phyloP scores from a whole-genome alignment of 2,888 invertebrate genomes.

The Lordiphosa fenestrarum region DNA sequence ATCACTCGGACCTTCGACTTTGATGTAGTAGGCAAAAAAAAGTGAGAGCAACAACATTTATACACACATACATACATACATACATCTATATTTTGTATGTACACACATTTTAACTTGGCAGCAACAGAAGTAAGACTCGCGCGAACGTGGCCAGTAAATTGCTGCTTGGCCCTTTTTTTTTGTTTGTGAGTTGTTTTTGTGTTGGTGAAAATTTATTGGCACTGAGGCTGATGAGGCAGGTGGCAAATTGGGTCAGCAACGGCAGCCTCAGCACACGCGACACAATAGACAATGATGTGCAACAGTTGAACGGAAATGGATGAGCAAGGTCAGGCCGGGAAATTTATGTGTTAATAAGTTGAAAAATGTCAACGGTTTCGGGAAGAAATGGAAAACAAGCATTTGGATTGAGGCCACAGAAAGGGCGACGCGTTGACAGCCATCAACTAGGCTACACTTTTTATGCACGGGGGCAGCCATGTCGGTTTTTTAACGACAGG shows the following conservation, averaged over 20 bases:
- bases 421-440: conserved; percentile 64
- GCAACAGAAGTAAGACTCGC: conserved; percentile 10
- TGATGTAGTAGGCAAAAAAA: conserved; percentile 30
- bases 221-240: conserved; percentile 16
- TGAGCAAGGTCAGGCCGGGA: no score
- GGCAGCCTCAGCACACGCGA: conserved; percentile 4
- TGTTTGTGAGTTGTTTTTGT: conserved; percentile 3
- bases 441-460: conserved; percentile 10
- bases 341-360: no score
- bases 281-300: neutral
- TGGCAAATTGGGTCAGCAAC: conserved; percentile 27
- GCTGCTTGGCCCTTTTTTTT: conserved; percentile 19
- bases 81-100: neutral
- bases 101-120: conserved; percentile 1
- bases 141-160: conserved; percentile 35
- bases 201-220: conserved; percentile 36
- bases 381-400: conserved; percentile 27
- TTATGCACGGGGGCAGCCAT: conserved; percentile 16
- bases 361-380: neutral
- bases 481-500: conserved; percentile 59
- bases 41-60: conserved; percentile 1
- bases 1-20: conserved; percentile 39
- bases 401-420: conserved; percentile 43
- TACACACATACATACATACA: neutral
- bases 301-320: no score